Base-by-base conservation (phyloP, 2,888 invertebrate genomes). In the Omphaloscelis lunosa region DNA sequence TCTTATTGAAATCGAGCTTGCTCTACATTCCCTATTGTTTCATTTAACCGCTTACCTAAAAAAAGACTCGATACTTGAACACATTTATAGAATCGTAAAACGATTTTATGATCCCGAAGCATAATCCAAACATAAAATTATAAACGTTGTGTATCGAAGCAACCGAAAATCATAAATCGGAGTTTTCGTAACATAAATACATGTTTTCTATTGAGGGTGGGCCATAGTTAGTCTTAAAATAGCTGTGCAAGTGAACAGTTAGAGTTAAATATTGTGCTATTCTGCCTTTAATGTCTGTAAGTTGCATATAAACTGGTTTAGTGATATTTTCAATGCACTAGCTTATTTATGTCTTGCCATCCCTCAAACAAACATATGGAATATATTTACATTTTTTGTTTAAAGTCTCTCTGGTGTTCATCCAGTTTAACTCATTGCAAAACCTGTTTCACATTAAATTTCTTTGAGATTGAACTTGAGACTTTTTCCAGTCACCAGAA, bases 11-110 rank as follows among this genome's bases (percentile, higher is more conserved):
- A 58, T 69, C 58, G 65, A 68, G 41, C 59, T 61, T 67, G 73
- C 62, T 72, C 71, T 53, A 83, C 27, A 83, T 79, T 78, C 73
- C 51, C 75, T 72, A 82, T 86, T 88, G 85, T 89, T 89, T 80
- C 71, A 80, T 86, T 89, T 87, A 82, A 86, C 80, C 79, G 77
- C 15, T 84, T 84, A 82, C 79, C 83, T 75, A 89, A 89, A 89
- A 90, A 92, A 90, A 89, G 87, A 91, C 88, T 91, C 88, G 87
- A 90, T 92, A 92, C 91, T 93, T 89, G 90, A 91, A 89, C 89
- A 91, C 94, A 94, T 95, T 95, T 94, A 94, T 92, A 93, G 94
- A 93, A 93, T 91, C 95, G 91, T 95, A 94, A 95, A 94, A 93
- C 86, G 85, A 90, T 93, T 95, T 95, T 95, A 96, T 92, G 95